Conservation (phyloP, 2,888 invertebrate genomes). For the Drosophila glabriapex region DNA sequence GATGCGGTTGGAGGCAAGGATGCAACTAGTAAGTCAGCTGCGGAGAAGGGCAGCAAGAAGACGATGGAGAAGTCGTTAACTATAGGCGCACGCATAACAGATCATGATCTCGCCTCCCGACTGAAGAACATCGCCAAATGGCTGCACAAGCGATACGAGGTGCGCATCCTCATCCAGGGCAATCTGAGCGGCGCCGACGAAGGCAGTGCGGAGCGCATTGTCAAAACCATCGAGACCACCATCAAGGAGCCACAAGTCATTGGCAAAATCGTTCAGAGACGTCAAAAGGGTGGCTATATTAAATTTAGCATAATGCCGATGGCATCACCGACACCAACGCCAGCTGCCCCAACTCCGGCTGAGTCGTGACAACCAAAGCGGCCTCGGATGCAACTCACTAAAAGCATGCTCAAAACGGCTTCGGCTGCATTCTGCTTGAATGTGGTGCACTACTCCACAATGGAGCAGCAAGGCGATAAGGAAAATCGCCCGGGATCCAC, state of each 20-base stretch:
- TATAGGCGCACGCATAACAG: constrained; percentile 88
- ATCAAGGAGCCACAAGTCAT: constrained; percentile 85
- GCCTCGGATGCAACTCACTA: constrained; percentile 26
- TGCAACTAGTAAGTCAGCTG: constrained; percentile 9
- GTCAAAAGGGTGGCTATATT: constrained; percentile 87
- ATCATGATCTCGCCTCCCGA: constrained; percentile 89
- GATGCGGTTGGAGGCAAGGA: constrained; percentile 79
- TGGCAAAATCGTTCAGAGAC: constrained; percentile 88
- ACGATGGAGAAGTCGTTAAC: constrained; percentile 89
- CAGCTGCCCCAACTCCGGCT: not conserved
- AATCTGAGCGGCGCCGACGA: constrained; percentile 57
- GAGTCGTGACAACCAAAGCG: constrained; percentile 67
- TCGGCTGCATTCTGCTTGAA: not conserved
- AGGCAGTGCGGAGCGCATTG: constrained; percentile 86
- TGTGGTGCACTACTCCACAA: constrained; percentile 28
- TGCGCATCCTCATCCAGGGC: constrained; percentile 84
- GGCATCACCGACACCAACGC: not conserved
- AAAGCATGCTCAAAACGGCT: not conserved
- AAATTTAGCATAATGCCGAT: constrained; percentile 88
- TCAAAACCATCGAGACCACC: constrained; percentile 86
- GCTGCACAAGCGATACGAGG: constrained; percentile 89
- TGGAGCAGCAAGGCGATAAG: not conserved
- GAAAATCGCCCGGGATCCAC: not conserved
- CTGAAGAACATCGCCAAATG: constrained; percentile 89
- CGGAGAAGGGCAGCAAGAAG: constrained; percentile 84